These are phyloP conservation scores for Drosophila pullipes DNA, from an alignment of 2,888 invertebrate species.

Conservation along the genomic window DNA sequence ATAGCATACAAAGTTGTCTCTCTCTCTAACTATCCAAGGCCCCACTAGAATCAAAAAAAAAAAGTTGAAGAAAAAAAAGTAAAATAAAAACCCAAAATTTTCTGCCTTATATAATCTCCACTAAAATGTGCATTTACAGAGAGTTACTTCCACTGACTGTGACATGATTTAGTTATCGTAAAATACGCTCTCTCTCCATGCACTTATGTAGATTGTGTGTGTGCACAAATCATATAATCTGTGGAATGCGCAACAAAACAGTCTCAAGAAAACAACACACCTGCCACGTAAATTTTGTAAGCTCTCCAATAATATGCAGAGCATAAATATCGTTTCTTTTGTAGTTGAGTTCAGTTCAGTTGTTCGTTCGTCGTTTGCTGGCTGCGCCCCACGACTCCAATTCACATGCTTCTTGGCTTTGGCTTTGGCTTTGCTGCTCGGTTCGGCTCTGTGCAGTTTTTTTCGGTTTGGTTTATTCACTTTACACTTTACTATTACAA, in stretches of 20 bases:
- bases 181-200: constrained; percentile 9
- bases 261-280: constrained; percentile 51
- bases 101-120: constrained; percentile 66
- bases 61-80: background rate
- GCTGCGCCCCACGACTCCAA: constrained; percentile 23
- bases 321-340: constrained; percentile 56
- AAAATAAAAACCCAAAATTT: constrained; percentile 29
- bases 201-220: constrained; percentile 57
- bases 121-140: constrained; percentile 29
- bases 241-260: constrained; percentile 52
- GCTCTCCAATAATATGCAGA: constrained; percentile 58
- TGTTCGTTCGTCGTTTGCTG: constrained; percentile 15
- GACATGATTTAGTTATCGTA: constrained; percentile 31
- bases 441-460: constrained; percentile 40
- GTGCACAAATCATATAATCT: constrained; percentile 45
- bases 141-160: constrained; percentile 8
- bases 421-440: constrained; percentile 5
- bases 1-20: constrained; percentile 43
- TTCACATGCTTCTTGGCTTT: constrained; percentile 44
- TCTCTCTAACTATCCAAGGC: constrained; percentile 51
- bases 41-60: constrained; percentile 27
- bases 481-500: constrained; percentile 48
- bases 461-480: constrained; percentile 31
- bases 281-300: constrained; percentile 74
- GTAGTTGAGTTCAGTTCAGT: background rate